Percentiles rank a stretch among this genome's conserved stretches.
Evolutionary conservation across 1,140 invertebrate genomes (phyloP).

Genomic region (Penaeus chinensis): DNA sequence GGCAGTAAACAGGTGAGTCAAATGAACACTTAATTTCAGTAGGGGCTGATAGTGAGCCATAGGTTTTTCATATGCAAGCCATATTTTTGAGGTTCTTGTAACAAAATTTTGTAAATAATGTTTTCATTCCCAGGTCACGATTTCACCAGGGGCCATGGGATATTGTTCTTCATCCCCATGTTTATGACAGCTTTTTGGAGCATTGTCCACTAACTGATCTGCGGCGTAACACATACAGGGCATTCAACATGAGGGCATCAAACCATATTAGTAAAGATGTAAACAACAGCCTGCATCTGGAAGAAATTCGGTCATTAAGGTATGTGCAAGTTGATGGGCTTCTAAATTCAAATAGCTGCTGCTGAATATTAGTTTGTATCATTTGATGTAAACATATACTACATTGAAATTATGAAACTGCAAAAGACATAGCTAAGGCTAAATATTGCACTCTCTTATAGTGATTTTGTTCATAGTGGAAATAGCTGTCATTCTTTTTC

Average conservation of each 20-base stretch:
- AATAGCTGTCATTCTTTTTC: neutral
- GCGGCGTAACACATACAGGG: slow-evolving; percentile 86
- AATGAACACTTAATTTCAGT: neutral
- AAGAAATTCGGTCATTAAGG: slow-evolving; percentile 79
- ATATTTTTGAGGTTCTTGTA: neutral
- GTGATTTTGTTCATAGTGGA: too few relatives aligned
- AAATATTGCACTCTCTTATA: too few relatives aligned
- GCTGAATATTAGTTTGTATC: too few relatives aligned
- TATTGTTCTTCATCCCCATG: slow-evolving; percentile 78
- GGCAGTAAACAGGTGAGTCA: slow-evolving; percentile 72
- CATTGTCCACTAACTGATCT: slow-evolving; percentile 82
- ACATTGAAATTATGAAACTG: too few relatives aligned
- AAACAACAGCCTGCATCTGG: slow-evolving; percentile 80
- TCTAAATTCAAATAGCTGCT: neutral
- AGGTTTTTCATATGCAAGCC: too few relatives aligned
- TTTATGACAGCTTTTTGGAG: slow-evolving; percentile 80
- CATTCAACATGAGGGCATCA: slow-evolving; percentile 79
- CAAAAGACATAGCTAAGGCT: too few relatives aligned
- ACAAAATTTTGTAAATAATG: neutral
- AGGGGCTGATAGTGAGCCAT: neutral
- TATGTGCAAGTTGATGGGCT: slow-evolving; percentile 56
- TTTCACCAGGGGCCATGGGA: slow-evolving; percentile 78
- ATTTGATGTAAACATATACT: too few relatives aligned
- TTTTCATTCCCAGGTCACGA: slow-evolving; percentile 25
- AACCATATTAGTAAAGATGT: slow-evolving; percentile 73